A percentile compares a stretch with the other conserved stretches of the same genome.
Evolutionary conservation across 1,140 invertebrate genomes (phyloP).

Genomic region (Ptiloglossa arizonensis): DNA sequence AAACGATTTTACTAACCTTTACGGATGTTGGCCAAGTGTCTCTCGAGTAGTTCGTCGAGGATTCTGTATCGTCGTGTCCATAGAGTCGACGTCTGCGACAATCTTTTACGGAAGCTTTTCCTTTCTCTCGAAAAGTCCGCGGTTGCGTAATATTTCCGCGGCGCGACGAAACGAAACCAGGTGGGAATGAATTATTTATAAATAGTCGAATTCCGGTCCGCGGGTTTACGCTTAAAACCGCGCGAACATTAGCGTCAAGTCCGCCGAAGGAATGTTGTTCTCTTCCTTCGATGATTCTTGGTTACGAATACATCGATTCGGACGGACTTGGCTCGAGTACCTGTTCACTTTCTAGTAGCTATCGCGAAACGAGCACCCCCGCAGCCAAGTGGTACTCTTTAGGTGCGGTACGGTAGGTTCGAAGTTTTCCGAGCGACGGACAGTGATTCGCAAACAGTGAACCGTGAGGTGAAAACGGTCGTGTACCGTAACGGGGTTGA

Average conservation of each 20-base stretch:
- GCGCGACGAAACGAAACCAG: neutral
- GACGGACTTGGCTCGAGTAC: neutral
- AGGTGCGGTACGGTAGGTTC: too few species aligned
- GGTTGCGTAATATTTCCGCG: neutral
- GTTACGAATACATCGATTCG: too few species aligned
- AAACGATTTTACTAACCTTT: neutral
- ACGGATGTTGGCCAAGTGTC: neutral
- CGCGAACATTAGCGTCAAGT: too few species aligned
- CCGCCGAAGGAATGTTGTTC: too few species aligned
- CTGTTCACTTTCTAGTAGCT: neutral
- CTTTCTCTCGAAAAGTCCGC: neutral
- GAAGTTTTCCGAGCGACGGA: too few species aligned
- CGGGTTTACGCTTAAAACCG: too few species aligned
- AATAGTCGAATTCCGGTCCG: neutral
- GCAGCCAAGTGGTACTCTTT: too few species aligned
- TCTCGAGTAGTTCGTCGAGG: neutral
- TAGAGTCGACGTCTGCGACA: conserved; percentile 1
- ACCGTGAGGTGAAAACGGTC: neutral
- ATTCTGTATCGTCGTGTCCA: neutral
- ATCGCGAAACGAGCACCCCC: too few species aligned
- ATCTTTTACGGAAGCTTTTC: conserved; percentile 4
- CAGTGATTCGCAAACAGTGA: neutral
- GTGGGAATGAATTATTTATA: neutral
- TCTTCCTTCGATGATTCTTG: neutral
- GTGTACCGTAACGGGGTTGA: neutral